Evolutionary conservation across 2,888 invertebrate species (phyloP).

Genomic region (Drepanosiphum platanoidis): DNA sequence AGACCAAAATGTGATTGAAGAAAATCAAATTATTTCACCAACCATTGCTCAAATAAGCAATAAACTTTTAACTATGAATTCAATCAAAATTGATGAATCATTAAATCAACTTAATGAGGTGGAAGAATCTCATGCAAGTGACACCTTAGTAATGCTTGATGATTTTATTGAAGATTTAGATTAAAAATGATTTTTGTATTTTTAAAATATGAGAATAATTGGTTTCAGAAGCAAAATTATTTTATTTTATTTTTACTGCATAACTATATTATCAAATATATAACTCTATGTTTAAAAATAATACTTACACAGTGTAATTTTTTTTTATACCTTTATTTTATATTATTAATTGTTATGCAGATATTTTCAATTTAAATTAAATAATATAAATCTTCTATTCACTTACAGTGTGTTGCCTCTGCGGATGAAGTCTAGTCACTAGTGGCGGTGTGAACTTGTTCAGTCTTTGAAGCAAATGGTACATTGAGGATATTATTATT

Average conservation of each 20-base stretch:
- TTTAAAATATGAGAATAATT: neutral
- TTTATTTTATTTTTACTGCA: neutral
- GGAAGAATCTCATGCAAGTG: neutral
- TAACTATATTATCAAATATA: neutral
- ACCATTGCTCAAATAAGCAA: neutral
- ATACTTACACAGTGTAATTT: neutral
- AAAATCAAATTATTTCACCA: conserved; percentile 5
- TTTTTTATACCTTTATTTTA: neutral
- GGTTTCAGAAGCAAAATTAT: neutral
- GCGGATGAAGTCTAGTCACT: too few species aligned
- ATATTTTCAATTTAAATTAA: too few species aligned
- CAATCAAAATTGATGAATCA: neutral
- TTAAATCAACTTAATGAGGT: neutral
- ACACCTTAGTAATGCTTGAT: conserved; percentile 23
- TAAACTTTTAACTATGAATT: neutral
- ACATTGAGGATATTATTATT: too few species aligned
- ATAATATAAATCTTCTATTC: too few species aligned
- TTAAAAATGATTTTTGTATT: conserved; percentile 1
- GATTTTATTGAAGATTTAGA: conserved; percentile 55
- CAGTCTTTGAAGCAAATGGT: too few species aligned
- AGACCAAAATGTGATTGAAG: neutral
- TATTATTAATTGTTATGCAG: neutral
- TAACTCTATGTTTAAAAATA: neutral
- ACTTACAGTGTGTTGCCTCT: too few species aligned
- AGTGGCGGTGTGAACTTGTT: too few species aligned